Evolutionary conservation across 1,140 invertebrate species (phyloP).

Genomic region (Heterodera schachtii): DNA sequence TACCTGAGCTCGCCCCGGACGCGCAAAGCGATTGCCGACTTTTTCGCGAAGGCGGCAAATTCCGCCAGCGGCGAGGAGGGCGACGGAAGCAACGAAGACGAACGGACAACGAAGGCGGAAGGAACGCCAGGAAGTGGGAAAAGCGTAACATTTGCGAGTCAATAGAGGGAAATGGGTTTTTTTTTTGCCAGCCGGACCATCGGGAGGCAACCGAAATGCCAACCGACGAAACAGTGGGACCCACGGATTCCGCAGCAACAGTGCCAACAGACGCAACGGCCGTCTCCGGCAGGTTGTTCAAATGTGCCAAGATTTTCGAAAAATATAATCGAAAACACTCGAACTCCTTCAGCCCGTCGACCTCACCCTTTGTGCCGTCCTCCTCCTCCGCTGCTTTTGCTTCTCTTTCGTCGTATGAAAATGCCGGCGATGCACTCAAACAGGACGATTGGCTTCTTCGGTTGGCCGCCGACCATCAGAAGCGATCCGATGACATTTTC

Average conservation of each 20-base stretch:
- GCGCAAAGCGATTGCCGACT: slow-evolving; percentile 17
- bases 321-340: no score
- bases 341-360: background rate
- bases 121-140: background rate
- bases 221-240: no score
- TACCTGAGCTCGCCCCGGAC: slow-evolving; percentile 37
- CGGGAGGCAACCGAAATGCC: no score
- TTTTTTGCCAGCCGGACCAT: background rate
- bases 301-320: no score
- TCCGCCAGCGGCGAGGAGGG: background rate
- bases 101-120: background rate
- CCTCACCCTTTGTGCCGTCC: background rate
- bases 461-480: slow-evolving; percentile 45
- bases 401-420: background rate
- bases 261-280: no score
- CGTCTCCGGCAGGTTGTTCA: no score
- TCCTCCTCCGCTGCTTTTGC: background rate
- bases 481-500: slow-evolving; percentile 44
- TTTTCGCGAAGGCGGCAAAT: background rate
- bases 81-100: background rate
- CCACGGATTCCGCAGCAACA: no score
- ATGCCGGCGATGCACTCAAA: slow-evolving; percentile 1
- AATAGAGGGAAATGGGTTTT: background rate
- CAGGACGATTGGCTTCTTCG: slow-evolving; percentile 35
- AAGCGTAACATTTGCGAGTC: background rate